Conservation (phyloP, 2,113 vertebrate species). For the Solea solea region DNA sequence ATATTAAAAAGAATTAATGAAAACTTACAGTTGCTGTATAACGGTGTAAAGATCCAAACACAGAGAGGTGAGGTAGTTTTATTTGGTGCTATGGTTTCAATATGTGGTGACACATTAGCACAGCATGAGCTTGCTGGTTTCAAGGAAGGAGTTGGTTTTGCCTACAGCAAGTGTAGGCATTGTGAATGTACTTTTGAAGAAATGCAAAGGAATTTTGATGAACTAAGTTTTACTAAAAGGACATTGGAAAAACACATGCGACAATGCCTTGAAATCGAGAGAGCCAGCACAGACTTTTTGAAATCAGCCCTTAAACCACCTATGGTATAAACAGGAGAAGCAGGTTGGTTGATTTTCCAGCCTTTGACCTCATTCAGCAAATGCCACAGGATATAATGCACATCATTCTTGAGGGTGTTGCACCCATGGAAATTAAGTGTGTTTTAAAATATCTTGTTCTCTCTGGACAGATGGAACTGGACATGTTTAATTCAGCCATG, state of each 20-base stretch:
- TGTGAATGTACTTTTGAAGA: constrained; percentile 15
- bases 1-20: constrained; percentile 14
- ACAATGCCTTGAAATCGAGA: background rate
- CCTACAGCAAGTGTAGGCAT: constrained; percentile 15
- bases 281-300: constrained; percentile 6
- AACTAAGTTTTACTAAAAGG: background rate
- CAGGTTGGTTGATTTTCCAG: constrained; percentile 39
- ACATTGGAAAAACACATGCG: background rate
- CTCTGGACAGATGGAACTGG: constrained; percentile 18
- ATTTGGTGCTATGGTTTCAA: constrained; percentile 19
- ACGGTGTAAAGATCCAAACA: constrained; percentile 15
- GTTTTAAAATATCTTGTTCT: constrained; percentile 36
- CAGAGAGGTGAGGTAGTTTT: constrained; percentile 6
- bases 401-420: constrained; percentile 45
- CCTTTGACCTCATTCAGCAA: constrained; percentile 43
- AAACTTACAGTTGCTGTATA: background rate
- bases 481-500: constrained; percentile 27
- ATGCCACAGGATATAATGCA: constrained; percentile 45
- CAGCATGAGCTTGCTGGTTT: constrained; percentile 19
- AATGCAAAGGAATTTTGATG: constrained; percentile 7
- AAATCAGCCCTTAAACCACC: constrained; percentile 32
- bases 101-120: constrained; percentile 28
- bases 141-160: constrained; percentile 12
- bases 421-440: constrained; percentile 40
- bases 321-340: constrained; percentile 52